Conservation (phyloP, 2,113 vertebrate species). For the Lasiurus borealis region DNA sequence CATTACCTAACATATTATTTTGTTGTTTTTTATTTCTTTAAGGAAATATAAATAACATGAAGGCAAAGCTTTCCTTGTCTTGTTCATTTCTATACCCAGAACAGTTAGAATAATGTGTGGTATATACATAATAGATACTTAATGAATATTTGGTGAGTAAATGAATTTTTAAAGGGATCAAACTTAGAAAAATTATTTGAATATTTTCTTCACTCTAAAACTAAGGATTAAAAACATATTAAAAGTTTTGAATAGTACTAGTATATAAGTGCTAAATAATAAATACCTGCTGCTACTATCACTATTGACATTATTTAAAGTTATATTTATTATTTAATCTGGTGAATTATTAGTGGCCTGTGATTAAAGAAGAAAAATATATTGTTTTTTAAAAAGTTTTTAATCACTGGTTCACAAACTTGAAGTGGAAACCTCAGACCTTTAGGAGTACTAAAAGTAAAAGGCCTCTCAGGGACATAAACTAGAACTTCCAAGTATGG, state of each 20-base stretch:
- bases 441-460: background rate
- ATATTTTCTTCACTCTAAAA: constrained; percentile 45
- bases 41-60: constrained; percentile 26
- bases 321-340: background rate
- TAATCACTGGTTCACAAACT: background rate
- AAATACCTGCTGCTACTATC: constrained; percentile 5
- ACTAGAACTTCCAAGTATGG: background rate
- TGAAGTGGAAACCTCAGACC: background rate
- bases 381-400: background rate
- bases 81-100: constrained; percentile 4
- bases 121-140: background rate
- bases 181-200: constrained; percentile 45
- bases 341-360: background rate
- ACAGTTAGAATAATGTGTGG: constrained; percentile 32
- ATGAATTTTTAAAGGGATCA: constrained; percentile 21
- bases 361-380: background rate
- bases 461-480: background rate
- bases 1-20: constrained; percentile 28
- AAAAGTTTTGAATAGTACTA: background rate
- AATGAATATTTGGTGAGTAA: constrained; percentile 12
- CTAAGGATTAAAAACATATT: background rate
- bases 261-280: constrained; percentile 39
- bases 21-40: constrained; percentile 27
- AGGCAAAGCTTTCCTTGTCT: constrained; percentile 33
- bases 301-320: constrained; percentile 18